Base-by-base conservation (phyloP, 2,113 vertebrate genomes). In the Vombatus ursinus region DNA sequence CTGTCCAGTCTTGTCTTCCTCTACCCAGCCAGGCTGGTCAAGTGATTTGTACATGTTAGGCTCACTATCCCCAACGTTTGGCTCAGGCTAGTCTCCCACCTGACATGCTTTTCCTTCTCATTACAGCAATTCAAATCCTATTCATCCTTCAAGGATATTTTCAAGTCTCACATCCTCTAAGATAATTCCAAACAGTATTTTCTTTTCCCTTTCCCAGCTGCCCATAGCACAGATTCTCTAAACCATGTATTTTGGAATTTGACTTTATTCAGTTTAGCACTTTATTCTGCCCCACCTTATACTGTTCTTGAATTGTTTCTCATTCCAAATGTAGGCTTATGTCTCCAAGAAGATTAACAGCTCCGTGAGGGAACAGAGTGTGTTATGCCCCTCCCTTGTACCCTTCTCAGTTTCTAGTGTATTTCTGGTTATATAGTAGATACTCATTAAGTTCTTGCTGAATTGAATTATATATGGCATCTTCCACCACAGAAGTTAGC, bases 351-450 rank as follows among this genome's bases (percentile, higher is more conserved):
- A 57, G 9, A 57, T 31, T 37, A 31, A 37, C 57, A 61, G 26
- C 57, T 61, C 31, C 11, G 31, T 37, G 57, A 61, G 22, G 28
- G 11, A 12, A 61, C 57, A 61, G 57, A 54, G 53, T 54, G 53
- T 61, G 9, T 31, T 11, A 12, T 31, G 26, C 2, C 25, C 57
- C 31, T 61, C 31, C 28, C 57, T 61, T 31, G 57, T 61, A 10
- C 54, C 54, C 2, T 57, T 57, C 26, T 28, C 54, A 57, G 26
- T 0, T 0, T 28, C 25, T 9, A 0, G 19, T 3, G 24, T 24
- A 0, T 0, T 26, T 11, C 52, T 0, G 19, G 31, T 11, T 0
- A 0, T 24, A 49, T 0, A 16, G 90, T 0, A 8, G 50, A 44
- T 2, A 0, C 5, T 23, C 48, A 49, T 49, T 49, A 3, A 49